Evolutionary conservation across 1,140 invertebrate species (phyloP).

Genomic region (Diachasmimorpha longicaudata): DNA sequence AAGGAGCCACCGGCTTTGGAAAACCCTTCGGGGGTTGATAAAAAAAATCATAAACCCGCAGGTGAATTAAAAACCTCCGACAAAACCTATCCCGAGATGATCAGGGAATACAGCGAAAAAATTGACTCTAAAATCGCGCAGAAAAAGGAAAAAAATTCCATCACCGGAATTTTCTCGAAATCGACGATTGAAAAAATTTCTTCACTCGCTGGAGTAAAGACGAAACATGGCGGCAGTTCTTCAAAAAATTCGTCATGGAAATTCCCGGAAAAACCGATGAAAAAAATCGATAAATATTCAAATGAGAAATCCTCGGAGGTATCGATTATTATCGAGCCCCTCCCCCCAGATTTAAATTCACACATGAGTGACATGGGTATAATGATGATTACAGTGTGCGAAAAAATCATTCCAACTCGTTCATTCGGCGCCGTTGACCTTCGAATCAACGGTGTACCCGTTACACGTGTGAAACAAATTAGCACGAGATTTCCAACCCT

Average conservation of each 20-base stretch:
- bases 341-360: neutral
- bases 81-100: conserved; percentile 34
- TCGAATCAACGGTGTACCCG: conserved; percentile 38
- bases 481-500: conserved; percentile 31
- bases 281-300: neutral
- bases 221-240: neutral
- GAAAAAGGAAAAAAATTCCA: neutral
- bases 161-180: neutral
- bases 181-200: neutral
- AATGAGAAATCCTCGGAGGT: neutral
- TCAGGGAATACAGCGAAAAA: conserved; percentile 34
- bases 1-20: neutral
- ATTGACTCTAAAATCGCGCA: neutral
- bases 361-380: neutral
- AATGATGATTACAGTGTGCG: conserved; percentile 40
- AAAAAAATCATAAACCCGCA: neutral
- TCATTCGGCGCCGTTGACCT: conserved; percentile 25
- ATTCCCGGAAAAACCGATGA: neutral
- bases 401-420: conserved; percentile 23
- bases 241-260: neutral
- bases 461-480: conserved; percentile 34
- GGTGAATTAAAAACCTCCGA: neutral
- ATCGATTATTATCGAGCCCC: neutral
- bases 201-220: neutral
- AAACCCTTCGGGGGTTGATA: neutral